These are phyloP conservation scores for Ceyx erithaca DNA, from an alignment of 2,797 vertebrate genomes.

Conservation along the genomic window DNA sequence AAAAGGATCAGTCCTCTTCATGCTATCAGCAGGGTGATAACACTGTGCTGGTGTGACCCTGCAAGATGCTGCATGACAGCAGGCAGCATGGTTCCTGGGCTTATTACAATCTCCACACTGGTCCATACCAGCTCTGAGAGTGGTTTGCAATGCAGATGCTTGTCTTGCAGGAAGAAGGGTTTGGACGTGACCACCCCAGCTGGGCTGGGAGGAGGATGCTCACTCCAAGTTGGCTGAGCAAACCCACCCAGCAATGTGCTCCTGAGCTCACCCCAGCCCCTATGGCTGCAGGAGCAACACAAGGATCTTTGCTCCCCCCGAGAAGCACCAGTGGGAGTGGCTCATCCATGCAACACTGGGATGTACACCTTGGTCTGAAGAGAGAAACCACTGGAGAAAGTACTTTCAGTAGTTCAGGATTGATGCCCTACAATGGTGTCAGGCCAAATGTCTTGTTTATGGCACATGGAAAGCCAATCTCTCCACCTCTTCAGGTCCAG, in stretches of 20 bases:
- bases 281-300: not conserved
- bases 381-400: not conserved
- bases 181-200: not conserved
- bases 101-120: too few species aligned
- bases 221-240: fast-evolving
- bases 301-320: not conserved
- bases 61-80: fast-evolving
- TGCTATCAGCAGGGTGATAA: not conserved
- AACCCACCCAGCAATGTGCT: not conserved
- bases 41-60: not conserved
- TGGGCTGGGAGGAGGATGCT: not conserved
- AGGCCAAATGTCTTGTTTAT: fast-evolving
- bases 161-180: not conserved
- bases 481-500: not conserved
- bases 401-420: not conserved
- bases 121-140: not conserved
- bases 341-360: not conserved
- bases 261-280: not conserved
- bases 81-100: fast-evolving
- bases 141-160: not conserved
- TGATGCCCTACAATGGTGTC: not conserved
- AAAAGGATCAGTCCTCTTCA: not conserved
- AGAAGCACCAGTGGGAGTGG: not conserved
- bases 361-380: not conserved
- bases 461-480: fast-evolving